Base-by-base conservation (phyloP, 2,113 vertebrate genomes). In the Lepisosteus osseus region DNA sequence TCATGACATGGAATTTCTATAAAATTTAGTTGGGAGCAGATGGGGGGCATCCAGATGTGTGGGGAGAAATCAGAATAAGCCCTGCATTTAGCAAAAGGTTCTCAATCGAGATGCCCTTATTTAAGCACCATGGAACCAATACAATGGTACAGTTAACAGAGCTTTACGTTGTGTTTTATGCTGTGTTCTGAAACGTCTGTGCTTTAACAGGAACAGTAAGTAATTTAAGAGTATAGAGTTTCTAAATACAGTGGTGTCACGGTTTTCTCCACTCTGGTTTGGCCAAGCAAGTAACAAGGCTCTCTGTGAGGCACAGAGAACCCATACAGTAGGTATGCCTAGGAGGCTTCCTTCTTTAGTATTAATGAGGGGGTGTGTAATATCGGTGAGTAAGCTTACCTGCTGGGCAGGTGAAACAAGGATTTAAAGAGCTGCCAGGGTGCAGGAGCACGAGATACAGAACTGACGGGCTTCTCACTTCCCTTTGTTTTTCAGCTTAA, bases 401-500 rank as follows among this genome's bases (percentile, higher is more conserved):
- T 78, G 75, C 76, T 79, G 61, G 81, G 73, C 77, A 84, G 79
- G 83, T 91, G 84, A 67, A 0, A 70, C 77, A 79, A 78, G 68
- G 79, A 74, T 80, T 84, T 65, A 77, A 74, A 59, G 79, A 72
- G 71, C 14, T 74, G 67, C 0, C 62, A 42, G 70, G 69, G 57
- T 79, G 69, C 0, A n/a, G 41, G 0, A 55, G 76, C 2, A 2
- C 75, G 66, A 71, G 87, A 80, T 69, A 72, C 81, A 67, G 78
- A 79, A 84, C 42, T 88, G 84, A 4, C 91, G 86, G 67, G 72
- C 77, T 40, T 85, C 63, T 85, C 72, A 40, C 85, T 54, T 86
- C 63, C 90, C 77, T 91, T 79, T 84, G 57, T 80, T 54, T 91
- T 90, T 70, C 94, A 98, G 96, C 85, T 86, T 96, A 97, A 95